Percentiles rank a stretch among this genome's conserved stretches.
Conservation (phyloP, 1,140 invertebrate species). For the Centruroides sculpturatus region DNA sequence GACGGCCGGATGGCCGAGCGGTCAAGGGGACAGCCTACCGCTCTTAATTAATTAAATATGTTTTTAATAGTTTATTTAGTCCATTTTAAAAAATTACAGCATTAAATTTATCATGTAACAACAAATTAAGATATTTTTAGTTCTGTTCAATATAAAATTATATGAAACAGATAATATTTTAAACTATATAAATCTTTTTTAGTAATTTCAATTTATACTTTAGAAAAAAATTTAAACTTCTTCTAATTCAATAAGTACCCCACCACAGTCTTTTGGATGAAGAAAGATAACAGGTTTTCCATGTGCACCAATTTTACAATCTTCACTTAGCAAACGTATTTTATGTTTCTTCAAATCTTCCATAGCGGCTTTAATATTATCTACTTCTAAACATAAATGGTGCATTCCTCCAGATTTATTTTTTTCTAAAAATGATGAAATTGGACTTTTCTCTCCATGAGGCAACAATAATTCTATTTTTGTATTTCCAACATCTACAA, state of each 20-base stretch:
- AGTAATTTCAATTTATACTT: too few species aligned
- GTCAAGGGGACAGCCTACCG: too few species aligned
- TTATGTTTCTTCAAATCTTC: constrained; percentile 30
- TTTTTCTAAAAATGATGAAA: constrained; percentile 42
- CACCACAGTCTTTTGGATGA: constrained; percentile 50
- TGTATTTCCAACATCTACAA: constrained; percentile 44
- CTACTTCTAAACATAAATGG: constrained; percentile 49
- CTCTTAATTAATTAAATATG: too few species aligned
- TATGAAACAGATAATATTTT: too few species aligned
- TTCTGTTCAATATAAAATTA: too few species aligned
- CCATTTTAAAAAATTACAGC: too few species aligned
- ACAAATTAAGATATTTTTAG: too few species aligned
- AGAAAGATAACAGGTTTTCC: constrained; percentile 51
- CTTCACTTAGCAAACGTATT: constrained; percentile 33
- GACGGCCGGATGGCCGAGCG: too few species aligned
- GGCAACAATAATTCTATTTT: constrained; percentile 44
- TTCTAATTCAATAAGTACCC: constrained; percentile 48
- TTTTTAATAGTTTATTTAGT: too few species aligned
- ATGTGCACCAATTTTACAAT: constrained; percentile 47
- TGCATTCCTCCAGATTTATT: constrained; percentile 47
- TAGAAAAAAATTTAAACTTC: constrained; percentile 29
- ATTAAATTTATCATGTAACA: too few species aligned
- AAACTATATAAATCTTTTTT: too few species aligned
- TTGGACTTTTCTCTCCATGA: constrained; percentile 43
- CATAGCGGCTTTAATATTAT: constrained; percentile 40